Conservation (phyloP, 2,797 vertebrate genomes). For the Liparis tanakae region DNA sequence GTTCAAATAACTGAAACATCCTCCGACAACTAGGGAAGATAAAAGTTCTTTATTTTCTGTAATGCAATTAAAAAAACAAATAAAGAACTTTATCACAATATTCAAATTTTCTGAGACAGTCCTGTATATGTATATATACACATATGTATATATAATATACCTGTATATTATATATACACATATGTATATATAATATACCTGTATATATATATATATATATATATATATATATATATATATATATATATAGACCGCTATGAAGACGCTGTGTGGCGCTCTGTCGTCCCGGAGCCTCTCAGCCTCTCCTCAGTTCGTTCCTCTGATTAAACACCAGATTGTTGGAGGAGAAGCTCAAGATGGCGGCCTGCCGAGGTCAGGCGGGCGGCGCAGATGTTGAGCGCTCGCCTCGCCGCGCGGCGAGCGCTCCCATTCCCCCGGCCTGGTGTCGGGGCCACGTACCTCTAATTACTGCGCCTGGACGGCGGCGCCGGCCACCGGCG, state of each 20-base stretch:
- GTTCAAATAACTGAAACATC: no score
- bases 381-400: slow-evolving; percentile 53
- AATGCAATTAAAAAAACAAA: no score
- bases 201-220: background rate
- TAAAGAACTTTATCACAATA: no score
- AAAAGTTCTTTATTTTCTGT: no score
- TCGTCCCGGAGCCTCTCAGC: no score
- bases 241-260: background rate
- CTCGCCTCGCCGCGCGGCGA: slow-evolving; percentile 49
- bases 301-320: background rate
- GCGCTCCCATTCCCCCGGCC: slow-evolving; percentile 57
- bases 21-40: no score
- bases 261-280: slow-evolving; percentile 12
- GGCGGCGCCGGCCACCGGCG: slow-evolving; percentile 77
- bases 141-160: no score
- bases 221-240: background rate
- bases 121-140: no score
- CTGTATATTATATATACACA: no score
- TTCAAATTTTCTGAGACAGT: no score
- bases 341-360: slow-evolving; percentile 14
- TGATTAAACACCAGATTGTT: slow-evolving; percentile 6
- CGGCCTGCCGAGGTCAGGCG: slow-evolving; percentile 36
- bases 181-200: no score
- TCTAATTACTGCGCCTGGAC: slow-evolving; percentile 80
- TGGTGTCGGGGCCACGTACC: slow-evolving; percentile 73